A percentile compares a stretch with the other conserved stretches of the same genome.
Evolutionary conservation across 2,888 invertebrate genomes (phyloP).

Genomic region (Neoascia interrupta): DNA sequence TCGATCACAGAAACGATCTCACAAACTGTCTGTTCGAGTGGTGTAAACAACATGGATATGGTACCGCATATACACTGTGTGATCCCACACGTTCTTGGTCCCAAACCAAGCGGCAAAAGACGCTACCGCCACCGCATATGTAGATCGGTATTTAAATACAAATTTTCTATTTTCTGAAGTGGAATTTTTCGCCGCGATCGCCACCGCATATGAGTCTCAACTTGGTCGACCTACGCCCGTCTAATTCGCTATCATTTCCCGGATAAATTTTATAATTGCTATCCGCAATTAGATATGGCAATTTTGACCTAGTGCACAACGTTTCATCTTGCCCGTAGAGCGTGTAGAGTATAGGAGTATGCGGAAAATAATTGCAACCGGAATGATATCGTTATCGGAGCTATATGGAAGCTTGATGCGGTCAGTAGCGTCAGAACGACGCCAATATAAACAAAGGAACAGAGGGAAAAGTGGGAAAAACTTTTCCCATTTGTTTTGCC

Average conservation of each 20-base stretch:
- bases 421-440: constrained; percentile 23
- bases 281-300: constrained; percentile 42
- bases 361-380: constrained; percentile 5
- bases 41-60: constrained; percentile 36
- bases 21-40: constrained; percentile 35
- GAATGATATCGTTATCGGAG: constrained; percentile 4
- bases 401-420: too few relatives aligned
- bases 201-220: not conserved
- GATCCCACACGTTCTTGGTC: too few relatives aligned
- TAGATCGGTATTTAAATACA: not conserved
- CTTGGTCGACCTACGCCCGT: constrained; percentile 12
- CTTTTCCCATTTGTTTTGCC: not conserved
- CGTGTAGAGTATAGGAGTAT: not conserved
- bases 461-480: not conserved
- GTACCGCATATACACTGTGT: not conserved
- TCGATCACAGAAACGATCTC: constrained; percentile 32
- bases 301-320: constrained; percentile 54
- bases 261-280: constrained; percentile 26
- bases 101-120: not conserved
- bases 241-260: not conserved
- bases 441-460: constrained; percentile 17
- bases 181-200: too few relatives aligned
- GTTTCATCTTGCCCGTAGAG: constrained; percentile 1
- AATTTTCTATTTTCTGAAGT: too few relatives aligned
- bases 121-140: not conserved